Evolutionary conservation across 2,888 invertebrate genomes (phyloP), one percentile per base, ranked within the genome.

Genomic region (Drosophila neoperkinsi): DNA sequence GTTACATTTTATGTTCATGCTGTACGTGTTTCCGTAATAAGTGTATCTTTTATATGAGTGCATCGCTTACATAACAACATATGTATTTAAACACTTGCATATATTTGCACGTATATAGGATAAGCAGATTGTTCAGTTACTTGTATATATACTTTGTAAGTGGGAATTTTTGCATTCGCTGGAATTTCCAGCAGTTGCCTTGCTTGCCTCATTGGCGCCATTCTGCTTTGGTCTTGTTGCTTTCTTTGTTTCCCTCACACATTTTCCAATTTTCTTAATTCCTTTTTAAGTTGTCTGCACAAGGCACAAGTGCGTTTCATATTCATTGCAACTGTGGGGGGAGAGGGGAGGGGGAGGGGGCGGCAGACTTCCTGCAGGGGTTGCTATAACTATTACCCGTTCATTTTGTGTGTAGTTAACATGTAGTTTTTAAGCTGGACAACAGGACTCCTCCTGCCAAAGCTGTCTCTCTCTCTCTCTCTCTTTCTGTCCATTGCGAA

Each of bases 251-350:
- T 62, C 49, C 38, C 33, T 64, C 62, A 30, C 30, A 30, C 38
- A 52, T 65, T 71, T 72, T 71, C 25, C 58, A 65, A 83, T 76
- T 76, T 73, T 71, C 68, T 57, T 82, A 85, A 82, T 82, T 80
- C 72, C 59, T 59, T 72, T 66, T 80, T 51, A 59, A 57, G 61
- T 69, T 60, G 49, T 43, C 31, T 18, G 36, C 55, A 46, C 52
- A 56, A 53, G 64, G 59, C 65, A 38, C 59, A 77, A 74, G 31
- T 79, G 77, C 74, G 31, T 64, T 62, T 52, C 69, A 66, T 31
- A 36, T 33, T n/a, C 41, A 25, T 33, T 33, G 28, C 10, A 28
- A 28, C 18, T 16, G 28, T n/a, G 21, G 11, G 4, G 28, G 25
- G 25, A 28, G 41, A 10, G 0, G 16, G 38, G 18, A 21, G 21